Evolutionary conservation across 2,113 vertebrate genomes (phyloP), one percentile per base, ranked within the genome.

Genomic region (Galemys pyrenaicus): DNA sequence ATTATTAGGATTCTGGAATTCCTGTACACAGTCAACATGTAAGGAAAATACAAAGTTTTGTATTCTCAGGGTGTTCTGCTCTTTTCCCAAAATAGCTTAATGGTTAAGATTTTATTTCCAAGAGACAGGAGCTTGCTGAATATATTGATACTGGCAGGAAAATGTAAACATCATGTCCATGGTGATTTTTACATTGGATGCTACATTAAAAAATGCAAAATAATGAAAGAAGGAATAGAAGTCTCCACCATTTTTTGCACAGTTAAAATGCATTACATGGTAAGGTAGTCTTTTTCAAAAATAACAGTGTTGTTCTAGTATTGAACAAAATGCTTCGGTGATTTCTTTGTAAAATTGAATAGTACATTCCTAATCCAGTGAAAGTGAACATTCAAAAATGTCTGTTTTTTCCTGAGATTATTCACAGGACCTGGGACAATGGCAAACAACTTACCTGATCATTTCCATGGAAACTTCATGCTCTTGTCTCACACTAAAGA

Each of bases 301-400:
- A 54, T 68, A 83, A 78, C 39, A 78, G 24, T 20, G n/a, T n/a
- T 92, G 58, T 15, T 93, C 41, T 58, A 62, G 16, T 32, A 87
- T 56, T n/a, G 30, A 91, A 91, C 86, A 92, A 64, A 94, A 80
- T 94, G 73, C 46, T 94, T 68, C 39, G 94, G 44, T 46, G 78
- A 16, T 87, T 95, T 56, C 54, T 24, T 80, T 94, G 56, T 94
- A 96, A 97, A 96, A 92, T 35, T 77, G 91, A 89, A 75, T 24
- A 92, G 81, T 16, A 62, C 56, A 88, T 94, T 90, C 39, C 39
- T 87, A 90, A 67, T 87, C 58, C 85, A 87, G 70, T 94, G 64
- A 88, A 94, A 93, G 30, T 62, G 35, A 84, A 73, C 56, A 91
- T 94, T 95, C n/a, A 91, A 91, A 85, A 80, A 54, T n/a, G 6